phyloP scores from a whole-genome alignment of 2,888 invertebrate species.

The Heliconius erato region DNA sequence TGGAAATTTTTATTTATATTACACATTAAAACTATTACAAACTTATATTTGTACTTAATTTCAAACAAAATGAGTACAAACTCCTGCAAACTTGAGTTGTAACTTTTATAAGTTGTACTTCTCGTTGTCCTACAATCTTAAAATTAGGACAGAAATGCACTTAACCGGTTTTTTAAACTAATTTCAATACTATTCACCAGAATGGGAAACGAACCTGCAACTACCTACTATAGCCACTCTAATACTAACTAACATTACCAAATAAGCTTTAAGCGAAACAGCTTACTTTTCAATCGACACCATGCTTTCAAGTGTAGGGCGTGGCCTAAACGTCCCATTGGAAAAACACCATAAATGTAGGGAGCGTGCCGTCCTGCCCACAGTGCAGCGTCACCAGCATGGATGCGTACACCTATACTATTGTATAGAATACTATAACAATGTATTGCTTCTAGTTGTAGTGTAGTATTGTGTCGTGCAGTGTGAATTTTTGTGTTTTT shows the following conservation, averaged over 20 bases:
- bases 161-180: no score
- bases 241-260: no score
- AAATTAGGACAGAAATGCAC: no score
- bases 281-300: conserved; percentile 21
- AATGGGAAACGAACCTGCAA: background rate
- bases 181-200: no score
- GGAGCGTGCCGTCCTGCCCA: conserved; percentile 43
- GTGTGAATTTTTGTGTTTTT: conserved; percentile 3
- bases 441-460: conserved; percentile 13
- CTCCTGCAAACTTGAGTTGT: no score
- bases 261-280: no score
- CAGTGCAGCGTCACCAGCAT: conserved; percentile 42
- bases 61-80: no score
- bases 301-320: conserved; percentile 60
- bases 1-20: no score
- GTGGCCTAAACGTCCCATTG: conserved; percentile 58
- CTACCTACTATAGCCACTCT: background rate
- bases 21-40: no score
- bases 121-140: no score
- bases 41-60: no score
- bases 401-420: conserved; percentile 33
- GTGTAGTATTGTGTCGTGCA: conserved; percentile 9
- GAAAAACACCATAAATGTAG: conserved; percentile 51
- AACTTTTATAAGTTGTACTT: no score
- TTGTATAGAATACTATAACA: background rate